Evolutionary conservation across 2,888 invertebrate species (phyloP).

Genomic region (Galeruca laticollis): DNA sequence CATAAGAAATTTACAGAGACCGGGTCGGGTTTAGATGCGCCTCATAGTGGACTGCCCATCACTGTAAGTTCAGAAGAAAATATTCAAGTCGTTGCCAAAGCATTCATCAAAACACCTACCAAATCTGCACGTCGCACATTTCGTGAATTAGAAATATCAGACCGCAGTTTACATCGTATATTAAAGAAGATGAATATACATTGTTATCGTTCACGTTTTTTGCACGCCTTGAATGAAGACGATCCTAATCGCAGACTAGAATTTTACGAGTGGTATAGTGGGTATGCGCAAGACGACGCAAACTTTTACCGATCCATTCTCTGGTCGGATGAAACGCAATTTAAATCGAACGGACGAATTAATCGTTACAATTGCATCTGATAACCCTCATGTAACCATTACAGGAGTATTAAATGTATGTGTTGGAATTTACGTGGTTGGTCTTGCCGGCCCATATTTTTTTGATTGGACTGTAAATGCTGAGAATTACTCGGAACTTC

Average conservation of each 20-base stretch:
- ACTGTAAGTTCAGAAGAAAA: neutral
- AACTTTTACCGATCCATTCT: neutral
- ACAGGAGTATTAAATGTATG: constrained; percentile 50
- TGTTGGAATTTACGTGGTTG: constrained; percentile 40
- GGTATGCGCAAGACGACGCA: constrained; percentile 42
- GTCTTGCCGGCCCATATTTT: constrained; percentile 50
- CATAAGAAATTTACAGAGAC: neutral
- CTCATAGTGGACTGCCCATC: too few relatives aligned
- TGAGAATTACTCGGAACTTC: too few relatives aligned
- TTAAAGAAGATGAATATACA: constrained; percentile 19
- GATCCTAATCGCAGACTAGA: constrained; percentile 37
- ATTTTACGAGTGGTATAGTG: constrained; percentile 48
- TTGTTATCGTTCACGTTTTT: constrained; percentile 42
- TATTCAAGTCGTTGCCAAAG: neutral
- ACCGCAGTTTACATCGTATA: constrained; percentile 6
- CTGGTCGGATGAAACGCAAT: constrained; percentile 25
- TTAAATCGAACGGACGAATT: constrained; percentile 51
- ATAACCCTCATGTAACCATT: constrained; percentile 44
- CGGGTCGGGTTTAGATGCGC: too few relatives aligned
- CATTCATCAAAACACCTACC: neutral
- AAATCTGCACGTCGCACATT: constrained; percentile 14
- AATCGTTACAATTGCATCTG: constrained; percentile 53
- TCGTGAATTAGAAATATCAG: constrained; percentile 14
- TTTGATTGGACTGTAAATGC: constrained; percentile 10
- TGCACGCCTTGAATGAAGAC: constrained; percentile 34